A percentile compares a stretch with the other conserved stretches of the same genome.
Conservation (phyloP, 1,140 invertebrate genomes). For the Adoxophyes honmai region DNA sequence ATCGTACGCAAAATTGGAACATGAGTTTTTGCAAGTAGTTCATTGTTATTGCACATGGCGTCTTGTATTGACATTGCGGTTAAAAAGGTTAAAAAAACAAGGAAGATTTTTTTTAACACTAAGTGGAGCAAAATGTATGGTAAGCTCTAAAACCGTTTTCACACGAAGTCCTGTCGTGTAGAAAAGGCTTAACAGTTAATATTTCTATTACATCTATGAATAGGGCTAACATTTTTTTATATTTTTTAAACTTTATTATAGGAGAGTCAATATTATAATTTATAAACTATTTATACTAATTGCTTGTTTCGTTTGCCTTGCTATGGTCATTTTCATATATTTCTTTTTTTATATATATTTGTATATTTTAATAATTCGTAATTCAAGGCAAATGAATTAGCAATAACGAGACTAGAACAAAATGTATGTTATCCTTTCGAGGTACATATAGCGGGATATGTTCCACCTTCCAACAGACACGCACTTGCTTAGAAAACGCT, state of each 20-base stretch:
- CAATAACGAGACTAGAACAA: slow-evolving; percentile 43
- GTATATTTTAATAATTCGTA: not conserved
- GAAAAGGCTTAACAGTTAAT: not conserved
- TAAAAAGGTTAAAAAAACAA: too few relatives aligned
- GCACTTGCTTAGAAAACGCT: slow-evolving; percentile 24
- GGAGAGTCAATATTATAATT: slow-evolving; percentile 5
- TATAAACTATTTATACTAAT: slow-evolving; percentile 6
- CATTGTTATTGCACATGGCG: too few relatives aligned
- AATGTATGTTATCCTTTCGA: slow-evolving; percentile 30
- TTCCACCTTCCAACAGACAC: slow-evolving; percentile 31
- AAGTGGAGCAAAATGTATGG: not conserved
- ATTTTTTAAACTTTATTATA: not conserved
- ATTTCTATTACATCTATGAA: slow-evolving; percentile 9
- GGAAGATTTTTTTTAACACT: not conserved
- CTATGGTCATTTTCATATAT: too few relatives aligned
- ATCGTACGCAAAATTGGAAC: too few relatives aligned
- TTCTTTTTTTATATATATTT: too few relatives aligned
- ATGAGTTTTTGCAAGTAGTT: too few relatives aligned
- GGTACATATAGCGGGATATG: slow-evolving; percentile 37
- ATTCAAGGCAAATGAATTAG: slow-evolving; percentile 2
- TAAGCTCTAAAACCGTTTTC: not conserved
- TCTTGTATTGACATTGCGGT: too few relatives aligned
- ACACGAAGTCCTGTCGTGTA: not conserved
- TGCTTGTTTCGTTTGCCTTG: slow-evolving; percentile 6
- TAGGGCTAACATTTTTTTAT: slow-evolving; percentile 2